A percentile compares a stretch with the other conserved stretches of the same genome.
Evolutionary conservation across 2,113 vertebrate species (phyloP).

Genomic region (Tenebrosternarchus preto): DNA sequence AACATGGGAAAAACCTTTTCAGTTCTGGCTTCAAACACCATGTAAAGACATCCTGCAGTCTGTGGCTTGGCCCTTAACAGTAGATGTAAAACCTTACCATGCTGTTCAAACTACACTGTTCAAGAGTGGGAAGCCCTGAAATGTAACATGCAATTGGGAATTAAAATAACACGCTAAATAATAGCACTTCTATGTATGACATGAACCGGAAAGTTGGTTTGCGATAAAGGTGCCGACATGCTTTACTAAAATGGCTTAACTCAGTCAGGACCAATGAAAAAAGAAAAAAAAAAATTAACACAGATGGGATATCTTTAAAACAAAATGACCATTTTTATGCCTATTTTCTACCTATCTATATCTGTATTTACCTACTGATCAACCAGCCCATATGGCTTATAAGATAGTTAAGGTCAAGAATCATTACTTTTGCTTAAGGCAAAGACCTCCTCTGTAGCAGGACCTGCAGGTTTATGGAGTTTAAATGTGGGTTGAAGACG

Average conservation of each 20-base stretch:
- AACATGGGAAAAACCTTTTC: constrained; percentile 34
- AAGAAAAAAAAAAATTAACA: background rate
- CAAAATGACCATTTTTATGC: constrained; percentile 42
- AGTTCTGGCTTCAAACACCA: constrained; percentile 33
- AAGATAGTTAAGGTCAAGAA: constrained; percentile 58
- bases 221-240: background rate
- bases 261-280: background rate
- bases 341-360: constrained; percentile 41
- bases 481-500: constrained; percentile 30
- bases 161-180: constrained; percentile 1
- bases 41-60: background rate
- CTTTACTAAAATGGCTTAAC: background rate
- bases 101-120: background rate
- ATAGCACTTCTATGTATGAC: background rate
- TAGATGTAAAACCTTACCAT: background rate
- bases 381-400: constrained; percentile 73
- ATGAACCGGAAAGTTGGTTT: background rate
- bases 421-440: constrained; percentile 72
- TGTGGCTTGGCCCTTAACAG: constrained; percentile 22
- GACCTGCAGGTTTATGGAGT: constrained; percentile 35
- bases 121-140: background rate
- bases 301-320: constrained; percentile 13
- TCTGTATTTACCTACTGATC: constrained; percentile 51
- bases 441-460: constrained; percentile 59
- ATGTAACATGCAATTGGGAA: background rate